Base-by-base conservation (phyloP, 2,113 vertebrate genomes). In the Alaudala cheleensis region DNA sequence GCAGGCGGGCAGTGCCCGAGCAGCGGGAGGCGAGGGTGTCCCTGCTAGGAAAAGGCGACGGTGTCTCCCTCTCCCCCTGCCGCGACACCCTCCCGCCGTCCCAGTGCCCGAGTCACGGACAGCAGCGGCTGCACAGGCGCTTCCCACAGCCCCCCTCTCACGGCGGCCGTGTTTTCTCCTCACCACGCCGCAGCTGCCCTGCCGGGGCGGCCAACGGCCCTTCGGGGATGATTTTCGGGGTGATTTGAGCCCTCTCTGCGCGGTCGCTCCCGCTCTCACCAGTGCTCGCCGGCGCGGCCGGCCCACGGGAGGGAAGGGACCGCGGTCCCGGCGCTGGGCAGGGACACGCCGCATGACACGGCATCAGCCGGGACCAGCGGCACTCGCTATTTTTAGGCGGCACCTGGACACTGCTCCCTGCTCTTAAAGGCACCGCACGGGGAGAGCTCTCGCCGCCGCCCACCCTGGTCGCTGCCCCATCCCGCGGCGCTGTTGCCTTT, bases 331-430 rank as follows among this genome's bases (percentile, higher is more conserved):
- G 74, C 47, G 28, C 29, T 8, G 58, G 40, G 50, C 47, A 53
- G 79, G 33, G 57, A 62, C 69, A n/a, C 49, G 11, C 24, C 20
- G 21, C 22, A 10, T 11, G 58, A 60, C 86, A 13, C 50, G 28
- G 57, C 34, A 94, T 65, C 74, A 51, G 67, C 22, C 12, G 84
- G 54, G 80, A 65, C 24, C 0, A 3, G 54, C 20, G 25, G 47
- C 44, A 62, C 21, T 7, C 39, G 3, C 92, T 97, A 98, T 98
- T 98, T 98, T 98, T 98, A 98, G 97, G 78, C 42, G 29, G 45
- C 65, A 58, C 62, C 6, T 5, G 33, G 67, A 50, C 86, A 12
- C 7, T 0, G 40, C 62, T 94, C 73, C 72, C 73, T 6, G 45
- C 67, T 95, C 92, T 93, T 96, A 96, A 95, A 92, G 95, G 56